These are phyloP conservation scores for Eubasilissa splendida DNA, from an alignment of 2,888 invertebrate genomes.

Conservation along the genomic window DNA sequence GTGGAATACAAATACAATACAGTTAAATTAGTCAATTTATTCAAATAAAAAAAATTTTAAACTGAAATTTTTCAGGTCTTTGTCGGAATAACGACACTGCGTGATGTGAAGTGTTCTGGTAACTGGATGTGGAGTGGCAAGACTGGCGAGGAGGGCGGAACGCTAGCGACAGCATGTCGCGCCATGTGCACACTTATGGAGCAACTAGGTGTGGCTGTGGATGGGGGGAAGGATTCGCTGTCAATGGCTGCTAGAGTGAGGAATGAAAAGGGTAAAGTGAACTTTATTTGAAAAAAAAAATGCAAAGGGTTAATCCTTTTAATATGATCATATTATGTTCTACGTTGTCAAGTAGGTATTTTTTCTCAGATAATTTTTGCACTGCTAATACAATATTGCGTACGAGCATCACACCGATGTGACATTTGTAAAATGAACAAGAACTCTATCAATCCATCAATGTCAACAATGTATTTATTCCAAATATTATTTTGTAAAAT, in stretches of 20 bases:
- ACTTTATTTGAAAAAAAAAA: not conserved
- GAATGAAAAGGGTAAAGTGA: conserved; percentile 68
- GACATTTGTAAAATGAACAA: too few species aligned
- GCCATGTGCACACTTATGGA: conserved; percentile 92
- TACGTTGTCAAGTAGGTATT: too few species aligned
- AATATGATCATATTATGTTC: too few species aligned
- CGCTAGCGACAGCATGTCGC: conserved; percentile 87
- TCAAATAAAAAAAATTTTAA: conserved; percentile 5
- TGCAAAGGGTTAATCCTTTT: not conserved
- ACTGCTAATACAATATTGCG: too few species aligned
- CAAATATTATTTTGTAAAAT: too few species aligned
- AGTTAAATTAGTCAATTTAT: too few species aligned
- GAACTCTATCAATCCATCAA: too few species aligned
- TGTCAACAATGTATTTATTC: too few species aligned
- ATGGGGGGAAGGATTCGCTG: conserved; percentile 97
- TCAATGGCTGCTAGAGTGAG: conserved; percentile 96
- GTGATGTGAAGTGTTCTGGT: conserved; percentile 98
- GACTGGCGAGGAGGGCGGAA: conserved; percentile 91
- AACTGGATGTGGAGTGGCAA: conserved; percentile 99
- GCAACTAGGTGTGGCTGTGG: conserved; percentile 87
- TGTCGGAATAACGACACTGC: conserved; percentile 76
- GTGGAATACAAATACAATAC: too few species aligned
- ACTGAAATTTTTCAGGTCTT: conserved; percentile 69
- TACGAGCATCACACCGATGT: too few species aligned
- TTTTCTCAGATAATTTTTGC: too few species aligned